These are phyloP conservation scores for Onychomys leucogaster DNA, from an alignment of 2,797 vertebrate genomes.

Conservation along the genomic window DNA sequence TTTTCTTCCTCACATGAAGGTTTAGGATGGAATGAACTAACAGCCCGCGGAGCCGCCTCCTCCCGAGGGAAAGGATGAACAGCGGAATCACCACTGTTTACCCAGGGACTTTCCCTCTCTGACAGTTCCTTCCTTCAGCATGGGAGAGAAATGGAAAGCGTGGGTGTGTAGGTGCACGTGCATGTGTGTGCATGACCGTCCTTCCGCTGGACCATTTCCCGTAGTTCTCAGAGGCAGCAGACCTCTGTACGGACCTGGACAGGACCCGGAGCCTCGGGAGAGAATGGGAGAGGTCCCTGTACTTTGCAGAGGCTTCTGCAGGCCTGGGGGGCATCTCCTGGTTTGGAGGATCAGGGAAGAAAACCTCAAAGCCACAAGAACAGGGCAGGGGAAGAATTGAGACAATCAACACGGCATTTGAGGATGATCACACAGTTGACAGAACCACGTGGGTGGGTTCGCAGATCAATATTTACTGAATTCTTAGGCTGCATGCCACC, in stretches of 20 bases:
- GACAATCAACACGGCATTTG: conserved; percentile 34
- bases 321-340: not conserved
- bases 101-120: not conserved
- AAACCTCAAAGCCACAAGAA: not conserved
- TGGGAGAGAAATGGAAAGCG: not conserved
- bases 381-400: conserved; percentile 14
- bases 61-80: not conserved
- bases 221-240: not conserved
- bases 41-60: not conserved
- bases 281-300: not conserved
- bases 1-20: conserved; percentile 30
- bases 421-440: conserved; percentile 30
- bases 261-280: too few species aligned
- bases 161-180: accelerated
- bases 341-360: not conserved
- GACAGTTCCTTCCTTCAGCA: not conserved
- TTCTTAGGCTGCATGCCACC: conserved; percentile 30
- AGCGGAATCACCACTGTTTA: not conserved
- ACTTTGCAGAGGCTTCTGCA: conserved; percentile 31
- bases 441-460: conserved; percentile 57
- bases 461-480: conserved; percentile 69
- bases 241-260: not conserved
- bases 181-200: too few species aligned
- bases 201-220: not conserved
- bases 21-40: conserved; percentile 66